These are phyloP conservation scores for Crypturellus undulatus DNA, from an alignment of 2,113 vertebrate genomes.

Conservation along the genomic window DNA sequence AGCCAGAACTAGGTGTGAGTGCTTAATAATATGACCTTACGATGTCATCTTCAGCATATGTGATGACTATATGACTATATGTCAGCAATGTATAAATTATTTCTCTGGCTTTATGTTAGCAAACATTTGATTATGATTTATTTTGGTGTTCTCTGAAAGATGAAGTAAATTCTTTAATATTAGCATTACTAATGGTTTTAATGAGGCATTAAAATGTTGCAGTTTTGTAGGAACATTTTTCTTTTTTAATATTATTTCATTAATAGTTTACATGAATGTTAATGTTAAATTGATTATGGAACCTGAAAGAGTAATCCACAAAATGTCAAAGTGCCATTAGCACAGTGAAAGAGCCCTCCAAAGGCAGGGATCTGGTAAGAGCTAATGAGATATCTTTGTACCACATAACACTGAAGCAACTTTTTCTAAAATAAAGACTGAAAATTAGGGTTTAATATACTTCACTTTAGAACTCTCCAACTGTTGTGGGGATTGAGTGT, in stretches of 20 bases:
- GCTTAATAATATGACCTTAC: slow-evolving; percentile 76
- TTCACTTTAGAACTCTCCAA: slow-evolving; percentile 50
- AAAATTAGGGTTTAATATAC: slow-evolving; percentile 60
- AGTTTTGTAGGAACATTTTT: slow-evolving; percentile 85
- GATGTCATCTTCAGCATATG: slow-evolving; percentile 55
- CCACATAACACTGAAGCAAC: slow-evolving; percentile 31
- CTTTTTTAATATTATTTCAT: slow-evolving; percentile 86
- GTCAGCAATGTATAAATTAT: slow-evolving; percentile 79
- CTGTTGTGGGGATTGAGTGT: background rate
- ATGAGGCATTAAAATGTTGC: slow-evolving; percentile 90
- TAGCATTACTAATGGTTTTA: slow-evolving; percentile 90
- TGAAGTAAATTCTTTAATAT: slow-evolving; percentile 86
- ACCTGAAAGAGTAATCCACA: slow-evolving; percentile 78
- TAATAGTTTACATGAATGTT: slow-evolving; percentile 84
- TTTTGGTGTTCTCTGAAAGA: slow-evolving; percentile 84
- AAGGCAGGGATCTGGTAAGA: slow-evolving; percentile 39
- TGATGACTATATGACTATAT: slow-evolving; percentile 74
- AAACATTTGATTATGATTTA: slow-evolving; percentile 89
- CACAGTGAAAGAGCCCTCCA: slow-evolving; percentile 57
- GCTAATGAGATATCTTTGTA: slow-evolving; percentile 31
- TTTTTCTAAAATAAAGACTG: slow-evolving; percentile 56
- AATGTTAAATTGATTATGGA: slow-evolving; percentile 82
- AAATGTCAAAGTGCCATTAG: slow-evolving; percentile 71
- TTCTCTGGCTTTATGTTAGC: slow-evolving; percentile 79
- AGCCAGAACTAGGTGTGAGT: slow-evolving; percentile 50